A percentile compares a stretch with the other conserved stretches of the same genome.
These are phyloP conservation scores for Pogonocherus hispidulus DNA, from an alignment of 2,888 invertebrate species.

Conservation along the genomic window DNA sequence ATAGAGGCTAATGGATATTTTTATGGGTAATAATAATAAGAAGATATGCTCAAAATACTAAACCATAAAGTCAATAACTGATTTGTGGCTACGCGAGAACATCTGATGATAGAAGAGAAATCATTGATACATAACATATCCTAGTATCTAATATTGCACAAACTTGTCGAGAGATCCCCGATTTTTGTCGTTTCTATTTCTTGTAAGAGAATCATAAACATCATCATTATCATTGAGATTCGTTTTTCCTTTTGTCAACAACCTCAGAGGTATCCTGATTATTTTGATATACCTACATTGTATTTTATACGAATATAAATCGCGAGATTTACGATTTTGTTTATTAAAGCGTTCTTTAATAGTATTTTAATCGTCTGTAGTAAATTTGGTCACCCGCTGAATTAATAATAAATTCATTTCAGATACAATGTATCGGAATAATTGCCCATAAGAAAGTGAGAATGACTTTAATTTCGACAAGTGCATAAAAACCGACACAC, in stretches of 20 bases:
- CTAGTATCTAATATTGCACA: too few relatives aligned
- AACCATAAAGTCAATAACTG: too few relatives aligned
- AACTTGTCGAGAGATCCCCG: too few relatives aligned
- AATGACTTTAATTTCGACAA: constrained; percentile 1
- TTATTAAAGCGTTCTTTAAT: constrained; percentile 16
- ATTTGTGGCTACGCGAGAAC: too few relatives aligned
- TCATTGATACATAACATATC: too few relatives aligned
- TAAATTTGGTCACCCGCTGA: constrained; percentile 13
- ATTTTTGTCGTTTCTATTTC: too few relatives aligned
- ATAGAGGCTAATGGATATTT: too few relatives aligned
- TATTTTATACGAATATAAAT: constrained; percentile 30
- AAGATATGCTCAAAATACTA: too few relatives aligned
- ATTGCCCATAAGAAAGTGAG: background rate
- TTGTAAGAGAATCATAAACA: too few relatives aligned
- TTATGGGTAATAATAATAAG: too few relatives aligned
- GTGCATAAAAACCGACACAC: background rate
- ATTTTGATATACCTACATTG: constrained; percentile 1
- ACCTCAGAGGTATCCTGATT: constrained; percentile 5
- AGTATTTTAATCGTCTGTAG: background rate
- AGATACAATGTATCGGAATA: constrained; percentile 9
- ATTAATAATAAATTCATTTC: constrained; percentile 9
- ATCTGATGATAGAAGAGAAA: too few relatives aligned
- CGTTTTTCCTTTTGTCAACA: background rate
- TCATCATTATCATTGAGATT: background rate
- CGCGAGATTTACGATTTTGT: constrained; percentile 23